A percentile compares a stretch with the other conserved stretches of the same genome.
These are phyloP conservation scores for Cricetomys ansorgei DNA, from an alignment of 2,113 vertebrate species.

Conservation along the genomic window DNA sequence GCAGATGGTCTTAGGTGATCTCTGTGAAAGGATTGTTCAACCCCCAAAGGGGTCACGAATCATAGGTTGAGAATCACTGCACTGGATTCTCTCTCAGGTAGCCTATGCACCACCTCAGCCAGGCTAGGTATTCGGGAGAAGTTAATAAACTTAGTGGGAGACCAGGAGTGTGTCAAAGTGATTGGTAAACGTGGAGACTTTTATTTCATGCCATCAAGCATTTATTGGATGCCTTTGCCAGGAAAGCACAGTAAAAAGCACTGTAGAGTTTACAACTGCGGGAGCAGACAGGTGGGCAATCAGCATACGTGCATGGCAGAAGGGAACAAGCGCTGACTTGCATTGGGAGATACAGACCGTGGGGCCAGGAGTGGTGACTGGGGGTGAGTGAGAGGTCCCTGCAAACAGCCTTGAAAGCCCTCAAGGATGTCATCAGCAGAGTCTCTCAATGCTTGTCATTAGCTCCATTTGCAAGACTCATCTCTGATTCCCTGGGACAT, in stretches of 20 bases:
- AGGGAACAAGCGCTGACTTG: not conserved
- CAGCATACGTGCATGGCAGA: not conserved
- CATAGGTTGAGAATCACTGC: no score
- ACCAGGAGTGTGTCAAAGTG: not conserved
- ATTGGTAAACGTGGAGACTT: conserved; percentile 11
- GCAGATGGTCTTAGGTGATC: no score
- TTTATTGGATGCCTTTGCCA: not conserved
- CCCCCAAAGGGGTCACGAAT: no score
- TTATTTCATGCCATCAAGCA: conserved; percentile 13
- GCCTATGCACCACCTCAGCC: not conserved
- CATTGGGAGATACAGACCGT: not conserved
- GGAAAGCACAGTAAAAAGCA: not conserved
- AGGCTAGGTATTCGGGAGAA: not conserved
- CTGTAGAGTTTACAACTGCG: not conserved
- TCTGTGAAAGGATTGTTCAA: no score
- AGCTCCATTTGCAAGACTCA: conserved; percentile 60
- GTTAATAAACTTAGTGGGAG: not conserved
- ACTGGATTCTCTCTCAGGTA: not conserved
- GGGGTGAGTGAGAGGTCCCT: not conserved
- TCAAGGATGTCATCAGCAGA: not conserved
- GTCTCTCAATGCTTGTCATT: not conserved
- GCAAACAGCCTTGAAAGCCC: not conserved
- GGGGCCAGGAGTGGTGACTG: not conserved
- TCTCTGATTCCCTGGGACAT: conserved; percentile 18
- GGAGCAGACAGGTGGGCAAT: not conserved